Conservation (phyloP, 2,888 invertebrate genomes). For the Macaria notata region DNA sequence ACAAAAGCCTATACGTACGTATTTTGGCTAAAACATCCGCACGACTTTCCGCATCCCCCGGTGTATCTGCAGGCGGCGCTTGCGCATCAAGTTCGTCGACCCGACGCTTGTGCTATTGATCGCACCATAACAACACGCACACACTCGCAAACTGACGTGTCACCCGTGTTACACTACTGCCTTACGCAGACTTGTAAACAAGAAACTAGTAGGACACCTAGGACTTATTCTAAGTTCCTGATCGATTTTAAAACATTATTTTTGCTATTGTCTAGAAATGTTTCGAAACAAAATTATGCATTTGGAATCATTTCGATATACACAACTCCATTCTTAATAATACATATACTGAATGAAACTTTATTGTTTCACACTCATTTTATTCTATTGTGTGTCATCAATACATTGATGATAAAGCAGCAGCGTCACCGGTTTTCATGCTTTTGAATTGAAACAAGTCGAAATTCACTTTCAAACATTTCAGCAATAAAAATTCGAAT, state of each 20-base stretch:
- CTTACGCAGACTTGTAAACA: slow-evolving; percentile 30
- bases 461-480: slow-evolving; percentile 19
- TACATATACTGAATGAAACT: too few species aligned
- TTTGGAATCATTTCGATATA: too few species aligned
- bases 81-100: slow-evolving; percentile 70
- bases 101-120: slow-evolving; percentile 76
- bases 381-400: not conserved
- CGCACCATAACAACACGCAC: slow-evolving; percentile 66
- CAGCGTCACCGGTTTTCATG: too few species aligned
- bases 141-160: slow-evolving; percentile 38
- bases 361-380: too few species aligned
- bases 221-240: not conserved
- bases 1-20: too few species aligned
- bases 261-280: too few species aligned
- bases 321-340: too few species aligned
- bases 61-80: slow-evolving; percentile 63
- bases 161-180: slow-evolving; percentile 27
- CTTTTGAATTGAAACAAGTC: not conserved
- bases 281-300: too few species aligned
- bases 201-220: slow-evolving; percentile 9
- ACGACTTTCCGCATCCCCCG: slow-evolving; percentile 56
- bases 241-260: not conserved
- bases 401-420: too few species aligned
- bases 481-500: not conserved
- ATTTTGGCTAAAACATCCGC: slow-evolving; percentile 34